Conservation (phyloP, 2,888 invertebrate species). For the Blastobasis adustella region DNA sequence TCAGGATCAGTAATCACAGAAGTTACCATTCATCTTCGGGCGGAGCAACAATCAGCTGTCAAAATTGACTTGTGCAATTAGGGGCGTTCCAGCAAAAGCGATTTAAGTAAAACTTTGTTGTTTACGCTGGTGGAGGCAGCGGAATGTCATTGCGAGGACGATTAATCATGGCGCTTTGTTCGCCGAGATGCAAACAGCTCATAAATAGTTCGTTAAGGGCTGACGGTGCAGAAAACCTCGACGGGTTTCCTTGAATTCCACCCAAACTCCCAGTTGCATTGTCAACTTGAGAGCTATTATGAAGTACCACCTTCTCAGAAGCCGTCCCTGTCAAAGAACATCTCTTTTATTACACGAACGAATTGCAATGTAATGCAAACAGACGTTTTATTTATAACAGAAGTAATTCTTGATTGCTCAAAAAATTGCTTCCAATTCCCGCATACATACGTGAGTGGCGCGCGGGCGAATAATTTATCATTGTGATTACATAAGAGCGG, state of each 20-base stretch:
- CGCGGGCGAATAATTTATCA: no score
- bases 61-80: conserved; percentile 51
- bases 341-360: no score
- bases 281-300: no score
- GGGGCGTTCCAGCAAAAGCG: conserved; percentile 36
- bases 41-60: conserved; percentile 39
- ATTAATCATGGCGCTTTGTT: conserved; percentile 52
- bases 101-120: conserved; percentile 52
- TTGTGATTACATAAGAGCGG: no score
- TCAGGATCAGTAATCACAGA: conserved; percentile 3
- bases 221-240: conserved; percentile 3
- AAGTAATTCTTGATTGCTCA: no score
- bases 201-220: conserved; percentile 36
- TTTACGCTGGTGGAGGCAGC: conserved; percentile 35
- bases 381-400: no score
- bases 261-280: no score
- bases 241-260: neutral
- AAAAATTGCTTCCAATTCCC: no score
- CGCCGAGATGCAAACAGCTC: conserved; percentile 38
- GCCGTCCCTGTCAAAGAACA: no score
- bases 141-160: conserved; percentile 36
- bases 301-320: no score
- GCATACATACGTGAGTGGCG: no score
- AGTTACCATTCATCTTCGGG: conserved; percentile 32
- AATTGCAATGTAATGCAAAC: no score